These are phyloP conservation scores for Eupithecia tripunctaria DNA, from an alignment of 2,888 invertebrate genomes.

Conservation along the genomic window DNA sequence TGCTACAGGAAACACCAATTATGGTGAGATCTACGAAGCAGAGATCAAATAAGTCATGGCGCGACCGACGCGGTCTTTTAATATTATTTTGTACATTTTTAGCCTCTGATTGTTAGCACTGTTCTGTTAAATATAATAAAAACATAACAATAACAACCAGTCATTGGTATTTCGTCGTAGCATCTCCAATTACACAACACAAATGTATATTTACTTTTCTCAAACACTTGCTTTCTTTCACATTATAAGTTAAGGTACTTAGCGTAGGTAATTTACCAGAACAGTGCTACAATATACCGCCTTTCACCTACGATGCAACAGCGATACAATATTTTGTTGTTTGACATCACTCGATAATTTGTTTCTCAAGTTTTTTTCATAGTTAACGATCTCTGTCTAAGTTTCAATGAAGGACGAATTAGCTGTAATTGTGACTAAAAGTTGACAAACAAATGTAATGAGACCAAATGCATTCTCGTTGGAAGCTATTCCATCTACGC, in stretches of 20 bases:
- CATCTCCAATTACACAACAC: slow-evolving; percentile 57
- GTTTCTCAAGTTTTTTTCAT: slow-evolving; percentile 60
- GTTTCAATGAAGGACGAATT: background rate
- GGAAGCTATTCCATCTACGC: background rate
- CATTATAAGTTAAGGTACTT: background rate
- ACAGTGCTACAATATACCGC: slow-evolving; percentile 65
- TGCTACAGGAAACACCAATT: slow-evolving; percentile 64
- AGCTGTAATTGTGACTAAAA: background rate
- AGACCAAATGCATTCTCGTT: background rate
- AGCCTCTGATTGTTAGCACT: slow-evolving; percentile 73
- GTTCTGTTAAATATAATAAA: slow-evolving; percentile 63
- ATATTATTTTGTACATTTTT: slow-evolving; percentile 72
- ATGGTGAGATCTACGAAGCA: slow-evolving; percentile 68
- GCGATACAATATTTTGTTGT: slow-evolving; percentile 51
- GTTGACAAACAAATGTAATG: background rate
- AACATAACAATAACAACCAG: slow-evolving; percentile 52
- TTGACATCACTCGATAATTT: slow-evolving; percentile 62
- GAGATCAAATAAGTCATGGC: slow-evolving; percentile 81
- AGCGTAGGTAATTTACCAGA: slow-evolving; percentile 58
- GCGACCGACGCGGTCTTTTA: slow-evolving; percentile 68
- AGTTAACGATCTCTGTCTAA: slow-evolving; percentile 65
- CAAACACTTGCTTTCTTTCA: background rate
- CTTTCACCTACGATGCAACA: slow-evolving; percentile 52
- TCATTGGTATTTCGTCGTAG: slow-evolving; percentile 50
- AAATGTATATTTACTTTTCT: slow-evolving; percentile 31